These are phyloP conservation scores for Solen grandis DNA, from an alignment of 1,140 invertebrate genomes.

Conservation along the genomic window DNA sequence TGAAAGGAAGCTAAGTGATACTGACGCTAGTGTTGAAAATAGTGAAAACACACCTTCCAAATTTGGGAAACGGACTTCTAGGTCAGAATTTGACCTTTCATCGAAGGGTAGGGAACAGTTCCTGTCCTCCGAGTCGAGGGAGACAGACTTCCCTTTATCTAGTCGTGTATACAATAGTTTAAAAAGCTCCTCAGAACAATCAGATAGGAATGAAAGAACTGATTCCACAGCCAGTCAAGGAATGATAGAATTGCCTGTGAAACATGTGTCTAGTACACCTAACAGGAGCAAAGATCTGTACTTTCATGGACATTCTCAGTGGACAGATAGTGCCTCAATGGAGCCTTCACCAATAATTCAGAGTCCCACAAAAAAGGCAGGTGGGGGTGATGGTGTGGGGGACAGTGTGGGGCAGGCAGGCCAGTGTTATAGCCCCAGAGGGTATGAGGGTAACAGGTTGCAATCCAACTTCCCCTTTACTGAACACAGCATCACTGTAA, in stretches of 20 bases:
- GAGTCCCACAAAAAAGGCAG: slow-evolving; percentile 29
- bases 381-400: slow-evolving; percentile 6
- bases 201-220: not conserved
- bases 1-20: slow-evolving; percentile 54
- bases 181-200: not conserved
- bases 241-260: slow-evolving; percentile 48
- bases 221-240: not conserved
- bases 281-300: slow-evolving; percentile 25
- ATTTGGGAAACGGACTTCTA: slow-evolving; percentile 48
- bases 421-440: slow-evolving; percentile 63
- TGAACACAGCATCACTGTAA: slow-evolving; percentile 45
- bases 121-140: not conserved
- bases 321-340: slow-evolving; percentile 12
- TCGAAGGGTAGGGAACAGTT: slow-evolving; percentile 36
- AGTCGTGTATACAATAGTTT: slow-evolving; percentile 5
- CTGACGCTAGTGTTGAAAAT: slow-evolving; percentile 10
- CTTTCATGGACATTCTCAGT: not conserved
- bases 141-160: slow-evolving; percentile 35
- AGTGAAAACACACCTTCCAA: slow-evolving; percentile 24
- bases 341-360: slow-evolving; percentile 53
- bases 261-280: slow-evolving; percentile 8
- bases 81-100: slow-evolving; percentile 53
- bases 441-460: slow-evolving; percentile 50
- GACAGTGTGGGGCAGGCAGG: slow-evolving; percentile 4
- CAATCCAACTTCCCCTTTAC: not conserved